These are phyloP conservation scores for Mythimna ferrago DNA, from an alignment of 2,888 invertebrate species.

Conservation along the genomic window DNA sequence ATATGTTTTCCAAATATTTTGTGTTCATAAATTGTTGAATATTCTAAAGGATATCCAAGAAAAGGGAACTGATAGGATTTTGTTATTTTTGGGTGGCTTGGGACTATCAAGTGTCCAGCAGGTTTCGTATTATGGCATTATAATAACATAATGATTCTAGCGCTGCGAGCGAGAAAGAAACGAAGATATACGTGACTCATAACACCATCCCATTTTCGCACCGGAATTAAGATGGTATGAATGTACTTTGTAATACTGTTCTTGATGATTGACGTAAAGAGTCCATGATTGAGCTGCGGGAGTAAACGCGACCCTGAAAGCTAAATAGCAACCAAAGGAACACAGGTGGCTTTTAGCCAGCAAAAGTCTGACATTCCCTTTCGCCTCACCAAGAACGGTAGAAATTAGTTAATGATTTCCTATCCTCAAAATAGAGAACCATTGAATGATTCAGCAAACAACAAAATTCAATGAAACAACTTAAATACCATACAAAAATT, in stretches of 20 bases:
- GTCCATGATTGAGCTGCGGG: not conserved
- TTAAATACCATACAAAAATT: conserved; percentile 22
- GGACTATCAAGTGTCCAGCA: not conserved
- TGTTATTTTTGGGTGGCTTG: not conserved
- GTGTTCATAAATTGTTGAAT: not conserved
- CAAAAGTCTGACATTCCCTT: too few species aligned
- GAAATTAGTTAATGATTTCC: too few species aligned
- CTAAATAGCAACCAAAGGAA: too few species aligned
- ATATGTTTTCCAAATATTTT: conserved; percentile 11
- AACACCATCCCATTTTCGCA: not conserved
- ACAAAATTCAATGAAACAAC: conserved; percentile 7
- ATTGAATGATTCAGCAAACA: conserved; percentile 1
- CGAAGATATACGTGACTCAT: not conserved
- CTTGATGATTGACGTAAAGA: not conserved
- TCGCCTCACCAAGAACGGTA: too few species aligned
- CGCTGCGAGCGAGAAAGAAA: not conserved
- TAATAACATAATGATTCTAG: not conserved
- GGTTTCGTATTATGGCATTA: not conserved
- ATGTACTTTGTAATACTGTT: not conserved
- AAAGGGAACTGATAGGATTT: too few species aligned
- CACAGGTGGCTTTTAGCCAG: too few species aligned
- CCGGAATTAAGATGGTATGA: not conserved
- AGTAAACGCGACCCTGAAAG: too few species aligned
- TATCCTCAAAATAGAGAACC: too few species aligned
- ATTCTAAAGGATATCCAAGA: not conserved